Percentiles rank a stretch among this genome's conserved stretches.
Evolutionary conservation across 2,797 vertebrate genomes (phyloP).

Genomic region (Poecilia wingei): DNA sequence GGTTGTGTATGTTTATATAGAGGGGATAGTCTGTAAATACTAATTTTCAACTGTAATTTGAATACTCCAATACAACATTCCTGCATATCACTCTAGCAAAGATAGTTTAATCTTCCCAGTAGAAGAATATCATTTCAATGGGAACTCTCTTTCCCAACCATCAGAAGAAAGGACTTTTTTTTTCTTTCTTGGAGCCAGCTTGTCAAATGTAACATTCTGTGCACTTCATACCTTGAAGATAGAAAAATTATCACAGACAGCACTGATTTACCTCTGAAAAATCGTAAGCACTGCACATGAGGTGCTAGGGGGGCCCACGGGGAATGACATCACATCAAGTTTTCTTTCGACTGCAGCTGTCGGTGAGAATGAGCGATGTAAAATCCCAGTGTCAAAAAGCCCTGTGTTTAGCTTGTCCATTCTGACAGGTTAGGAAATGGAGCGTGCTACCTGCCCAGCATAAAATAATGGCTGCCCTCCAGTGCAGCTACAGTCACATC

Average conservation of each 20-base stretch:
- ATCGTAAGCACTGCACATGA: constrained; percentile 51
- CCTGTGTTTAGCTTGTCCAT: constrained; percentile 77
- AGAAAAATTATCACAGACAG: constrained; percentile 40
- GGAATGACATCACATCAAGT: constrained; percentile 63
- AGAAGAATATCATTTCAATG: background rate
- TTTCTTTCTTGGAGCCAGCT: constrained; percentile 15
- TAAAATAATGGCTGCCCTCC: constrained; percentile 60
- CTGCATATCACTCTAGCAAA: background rate
- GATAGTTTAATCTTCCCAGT: background rate
- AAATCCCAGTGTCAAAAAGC: constrained; percentile 77
- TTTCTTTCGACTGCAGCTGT: constrained; percentile 74
- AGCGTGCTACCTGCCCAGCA: constrained; percentile 74
- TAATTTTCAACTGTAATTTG: background rate
- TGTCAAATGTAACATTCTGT: constrained; percentile 46
- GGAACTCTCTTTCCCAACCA: background rate
- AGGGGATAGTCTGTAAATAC: background rate
- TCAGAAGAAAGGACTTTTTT: constrained; percentile 20
- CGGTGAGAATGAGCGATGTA: constrained; percentile 74
- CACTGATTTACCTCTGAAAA: constrained; percentile 42
- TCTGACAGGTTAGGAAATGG: constrained; percentile 80
- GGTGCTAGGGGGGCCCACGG: constrained; percentile 28
- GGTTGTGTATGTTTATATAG: background rate
- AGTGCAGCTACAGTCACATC: constrained; percentile 54
- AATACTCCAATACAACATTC: background rate
- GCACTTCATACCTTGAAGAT: constrained; percentile 42